Evolutionary conservation across 2,113 vertebrate species (phyloP), one percentile per base, ranked within the genome.

Genomic region (Chauna torquata): DNA sequence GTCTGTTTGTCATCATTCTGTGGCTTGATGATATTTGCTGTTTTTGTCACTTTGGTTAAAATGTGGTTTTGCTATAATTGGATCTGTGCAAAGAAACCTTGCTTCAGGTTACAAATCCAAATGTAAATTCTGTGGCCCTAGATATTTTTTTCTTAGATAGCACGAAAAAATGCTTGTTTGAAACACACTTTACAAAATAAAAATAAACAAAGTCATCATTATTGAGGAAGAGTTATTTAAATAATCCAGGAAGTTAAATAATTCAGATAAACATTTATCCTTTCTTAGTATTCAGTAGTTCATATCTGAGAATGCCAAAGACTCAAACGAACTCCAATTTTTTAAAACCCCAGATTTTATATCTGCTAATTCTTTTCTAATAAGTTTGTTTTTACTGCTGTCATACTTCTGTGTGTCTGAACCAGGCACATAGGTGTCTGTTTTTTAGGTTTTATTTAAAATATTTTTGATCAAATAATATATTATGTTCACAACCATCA

Each of bases 391-490:
- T 93, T 92, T 66, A 74, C 22, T 77, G 8, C 15, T 86, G 9
- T 49, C 42, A 64, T 25, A 38, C 9, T 45, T 36, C 15, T 47
- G 22, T 70, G 11, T 62, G n/a, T 54, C 57, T 93, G 75, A 85
- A n/a, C n/a, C n/a, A n/a, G n/a, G n/a, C n/a, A n/a, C n/a, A n/a
- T n/a, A n/a, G n/a, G 11, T 62, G n/a, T 54, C 57, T 93, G 75
- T 82, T 71, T 94, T 84, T 90, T 12, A 92, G 62, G 30, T 75
- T 84, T 9, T 12, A 85, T 94, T 88, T 94, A 57, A 94, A 92
- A 88, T 61, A 7, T 16, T 86, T 90, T 82, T 55, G 28, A 77
- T 91, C 36, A 89, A 93, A 86, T 84, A 78, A 71, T 76, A 42
- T 68, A 49, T 42, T 81, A 75, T 55, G 71, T 86, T 86, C 88